Evolutionary conservation across 2,888 invertebrate genomes (phyloP).

Genomic region (Sarcophaga carnaria): DNA sequence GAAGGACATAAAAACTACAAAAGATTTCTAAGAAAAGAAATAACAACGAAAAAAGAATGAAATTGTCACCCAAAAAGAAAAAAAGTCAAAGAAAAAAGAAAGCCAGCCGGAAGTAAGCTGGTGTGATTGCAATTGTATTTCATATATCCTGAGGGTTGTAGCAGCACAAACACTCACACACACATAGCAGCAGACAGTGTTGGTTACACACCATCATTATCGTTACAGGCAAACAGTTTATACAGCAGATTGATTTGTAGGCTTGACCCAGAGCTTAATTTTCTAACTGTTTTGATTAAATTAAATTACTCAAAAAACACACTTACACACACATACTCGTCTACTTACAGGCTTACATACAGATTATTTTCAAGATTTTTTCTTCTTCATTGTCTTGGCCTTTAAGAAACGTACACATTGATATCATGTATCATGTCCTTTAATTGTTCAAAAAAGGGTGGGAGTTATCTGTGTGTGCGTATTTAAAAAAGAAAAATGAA

Average conservation of each 20-base stretch:
- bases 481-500: not conserved
- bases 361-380: not conserved
- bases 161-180: not conserved
- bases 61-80: slow-evolving; percentile 24
- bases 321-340: slow-evolving; percentile 4
- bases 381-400: not conserved
- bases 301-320: slow-evolving; percentile 76
- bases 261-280: slow-evolving; percentile 72
- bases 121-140: slow-evolving; percentile 68
- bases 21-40: slow-evolving; percentile 51
- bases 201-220: not conserved
- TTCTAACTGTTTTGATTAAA: slow-evolving; percentile 78
- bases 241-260: slow-evolving; percentile 79
- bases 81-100: slow-evolving; percentile 23
- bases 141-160: slow-evolving; percentile 56
- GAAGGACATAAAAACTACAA: slow-evolving; percentile 66
- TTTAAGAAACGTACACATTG: slow-evolving; percentile 7
- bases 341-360: not conserved
- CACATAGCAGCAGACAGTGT: slow-evolving; percentile 2
- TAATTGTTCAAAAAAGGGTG: slow-evolving; percentile 27
- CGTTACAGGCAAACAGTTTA: slow-evolving; percentile 59
- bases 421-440: slow-evolving; percentile 20
- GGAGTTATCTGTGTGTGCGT: not conserved
- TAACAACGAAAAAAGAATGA: not conserved
- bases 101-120: slow-evolving; percentile 52